These are phyloP conservation scores for Hedya salicella DNA, from an alignment of 2,888 invertebrate genomes.

Conservation along the genomic window DNA sequence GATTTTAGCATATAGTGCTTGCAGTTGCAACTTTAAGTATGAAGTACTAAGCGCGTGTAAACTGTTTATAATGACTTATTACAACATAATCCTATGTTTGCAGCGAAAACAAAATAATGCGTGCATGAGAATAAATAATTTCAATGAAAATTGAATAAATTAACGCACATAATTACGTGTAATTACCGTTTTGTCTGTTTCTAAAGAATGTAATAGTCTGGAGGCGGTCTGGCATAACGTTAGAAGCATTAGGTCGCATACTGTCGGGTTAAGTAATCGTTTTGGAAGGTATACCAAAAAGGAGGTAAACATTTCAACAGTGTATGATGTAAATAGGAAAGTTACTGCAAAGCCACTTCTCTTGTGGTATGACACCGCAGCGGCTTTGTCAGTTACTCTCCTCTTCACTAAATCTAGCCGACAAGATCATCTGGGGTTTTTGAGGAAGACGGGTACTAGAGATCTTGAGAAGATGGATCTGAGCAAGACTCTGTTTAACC, in stretches of 20 bases:
- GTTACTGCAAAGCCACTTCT: no score
- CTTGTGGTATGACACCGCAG: no score
- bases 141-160: constrained; percentile 6
- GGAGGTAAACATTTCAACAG: neutral
- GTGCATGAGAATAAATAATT: constrained; percentile 23
- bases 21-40: neutral
- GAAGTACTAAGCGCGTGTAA: neutral
- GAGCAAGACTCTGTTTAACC: no score
- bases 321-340: neutral
- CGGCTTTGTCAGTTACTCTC: no score
- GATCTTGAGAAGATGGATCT: no score
- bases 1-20: neutral
- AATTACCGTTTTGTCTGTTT: constrained; percentile 15
- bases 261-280: neutral
- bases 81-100: neutral
- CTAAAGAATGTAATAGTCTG: neutral
- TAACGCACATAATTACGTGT: constrained; percentile 20
- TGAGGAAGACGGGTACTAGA: no score
- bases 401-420: no score
- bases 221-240: constrained; percentile 6
- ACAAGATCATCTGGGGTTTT: no score
- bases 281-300: neutral
- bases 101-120: constrained; percentile 9
- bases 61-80: neutral
- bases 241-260: neutral